These are phyloP conservation scores for Balanococcus diminutus DNA, from an alignment of 2,888 invertebrate species.

Conservation along the genomic window DNA sequence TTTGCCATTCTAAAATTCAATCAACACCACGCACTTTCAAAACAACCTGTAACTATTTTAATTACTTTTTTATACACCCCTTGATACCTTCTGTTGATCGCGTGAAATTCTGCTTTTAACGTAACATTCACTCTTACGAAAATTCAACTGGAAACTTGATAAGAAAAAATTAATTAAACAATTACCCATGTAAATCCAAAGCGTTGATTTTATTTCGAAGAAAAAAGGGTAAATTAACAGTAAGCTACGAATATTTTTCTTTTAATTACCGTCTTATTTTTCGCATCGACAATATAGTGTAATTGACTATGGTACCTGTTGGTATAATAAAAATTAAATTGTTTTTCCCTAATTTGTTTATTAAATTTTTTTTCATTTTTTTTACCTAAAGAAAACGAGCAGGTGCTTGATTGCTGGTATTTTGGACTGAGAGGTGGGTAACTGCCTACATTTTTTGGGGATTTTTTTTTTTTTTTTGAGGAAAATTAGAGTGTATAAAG, in stretches of 20 bases:
- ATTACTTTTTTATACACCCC: slow-evolving; percentile 10
- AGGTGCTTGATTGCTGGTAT: neutral
- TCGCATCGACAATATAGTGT: neutral
- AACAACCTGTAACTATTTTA: slow-evolving; percentile 21
- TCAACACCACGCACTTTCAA: slow-evolving; percentile 15
- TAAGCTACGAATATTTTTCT: neutral
- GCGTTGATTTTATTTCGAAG: neutral
- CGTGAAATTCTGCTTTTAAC: neutral
- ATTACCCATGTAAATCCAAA: neutral
- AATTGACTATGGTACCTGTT: neutral
- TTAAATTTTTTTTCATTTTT: neutral
- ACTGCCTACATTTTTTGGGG: too few species aligned
- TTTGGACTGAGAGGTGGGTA: neutral
- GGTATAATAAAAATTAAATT: neutral
- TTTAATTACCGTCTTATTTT: neutral
- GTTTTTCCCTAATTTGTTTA: neutral
- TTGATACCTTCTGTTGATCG: neutral
- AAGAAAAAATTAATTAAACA: neutral
- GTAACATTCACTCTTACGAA: neutral
- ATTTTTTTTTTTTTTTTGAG: too few species aligned
- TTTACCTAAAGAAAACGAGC: neutral
- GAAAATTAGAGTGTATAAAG: too few species aligned
- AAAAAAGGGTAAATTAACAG: neutral
- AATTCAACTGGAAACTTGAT: neutral
- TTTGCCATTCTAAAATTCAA: neutral